phyloP scores from a whole-genome alignment of 2,888 invertebrate genomes.

The Gortyna flavago region DNA sequence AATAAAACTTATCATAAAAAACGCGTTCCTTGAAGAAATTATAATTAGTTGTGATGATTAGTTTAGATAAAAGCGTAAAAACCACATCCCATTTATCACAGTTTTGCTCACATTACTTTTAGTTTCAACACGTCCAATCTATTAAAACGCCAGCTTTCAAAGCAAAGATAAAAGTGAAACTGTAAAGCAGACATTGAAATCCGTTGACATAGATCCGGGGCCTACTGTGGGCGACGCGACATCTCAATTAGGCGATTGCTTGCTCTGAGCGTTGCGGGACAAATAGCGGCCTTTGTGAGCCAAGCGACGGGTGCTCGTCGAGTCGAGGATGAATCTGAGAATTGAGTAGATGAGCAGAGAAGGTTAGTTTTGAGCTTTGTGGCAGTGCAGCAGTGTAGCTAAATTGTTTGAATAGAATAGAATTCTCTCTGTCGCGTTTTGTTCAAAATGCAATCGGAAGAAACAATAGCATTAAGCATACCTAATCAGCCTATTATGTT shows the following conservation, averaged over 20 bases:
- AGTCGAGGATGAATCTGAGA: conserved; percentile 58
- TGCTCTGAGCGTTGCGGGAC: conserved; percentile 85
- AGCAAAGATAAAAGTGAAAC: conserved; percentile 54
- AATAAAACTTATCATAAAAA: neutral
- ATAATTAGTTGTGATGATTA: neutral
- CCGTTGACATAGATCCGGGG: conserved; percentile 72
- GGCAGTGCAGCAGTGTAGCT: no score
- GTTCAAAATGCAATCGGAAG: neutral
- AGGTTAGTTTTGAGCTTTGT: conserved; percentile 1
- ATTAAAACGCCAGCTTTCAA: conserved; percentile 26
- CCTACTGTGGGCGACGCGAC: conserved; percentile 69
- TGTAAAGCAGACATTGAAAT: conserved; percentile 61
- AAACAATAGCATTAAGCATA: neutral
- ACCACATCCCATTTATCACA: neutral
- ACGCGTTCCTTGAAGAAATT: neutral
- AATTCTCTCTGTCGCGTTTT: neutral
- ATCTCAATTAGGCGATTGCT: conserved; percentile 86
- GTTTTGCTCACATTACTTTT: neutral
- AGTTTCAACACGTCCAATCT: conserved; percentile 22
- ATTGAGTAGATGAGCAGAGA: conserved; percentile 21
- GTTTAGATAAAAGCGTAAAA: neutral
- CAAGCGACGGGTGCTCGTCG: conserved; percentile 60
- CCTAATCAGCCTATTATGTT: neutral
- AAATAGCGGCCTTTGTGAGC: conserved; percentile 78
- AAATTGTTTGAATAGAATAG: neutral